These are phyloP conservation scores for Paracanthobrama guichenoti DNA, from an alignment of 2,113 vertebrate genomes.

Conservation along the genomic window DNA sequence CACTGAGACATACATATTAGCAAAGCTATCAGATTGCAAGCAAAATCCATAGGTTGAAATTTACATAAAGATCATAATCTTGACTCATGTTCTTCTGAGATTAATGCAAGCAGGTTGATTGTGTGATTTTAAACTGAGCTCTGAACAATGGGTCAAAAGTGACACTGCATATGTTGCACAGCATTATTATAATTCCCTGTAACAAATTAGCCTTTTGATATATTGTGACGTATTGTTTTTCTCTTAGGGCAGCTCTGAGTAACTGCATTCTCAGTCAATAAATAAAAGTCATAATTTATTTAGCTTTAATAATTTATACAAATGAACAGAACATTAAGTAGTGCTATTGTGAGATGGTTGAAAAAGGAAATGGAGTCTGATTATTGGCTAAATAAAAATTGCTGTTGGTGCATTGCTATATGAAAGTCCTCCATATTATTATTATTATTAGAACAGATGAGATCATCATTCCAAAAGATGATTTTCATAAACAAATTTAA, in stretches of 20 bases:
- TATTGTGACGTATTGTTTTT: background rate
- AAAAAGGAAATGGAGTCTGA: background rate
- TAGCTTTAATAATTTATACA: constrained; percentile 17
- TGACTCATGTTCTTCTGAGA: background rate
- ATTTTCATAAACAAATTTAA: constrained; percentile 1
- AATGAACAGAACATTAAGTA: background rate
- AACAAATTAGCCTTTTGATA: background rate
- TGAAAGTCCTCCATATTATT: background rate
- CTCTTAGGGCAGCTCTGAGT: constrained; percentile 17
- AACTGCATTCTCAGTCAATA: constrained; percentile 27
- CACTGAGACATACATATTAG: constrained; percentile 58
- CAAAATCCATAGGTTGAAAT: constrained; percentile 57
- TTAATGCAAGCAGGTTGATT: background rate
- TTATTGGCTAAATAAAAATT: constrained; percentile 4
- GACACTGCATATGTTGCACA: background rate
- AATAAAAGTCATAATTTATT: constrained; percentile 38
- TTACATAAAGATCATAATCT: background rate
- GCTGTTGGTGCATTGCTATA: background rate
- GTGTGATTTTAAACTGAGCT: background rate
- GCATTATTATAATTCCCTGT: background rate
- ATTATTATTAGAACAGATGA: background rate
- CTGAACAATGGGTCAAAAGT: background rate
- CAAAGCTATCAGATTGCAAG: constrained; percentile 61
- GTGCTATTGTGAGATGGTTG: constrained; percentile 4
- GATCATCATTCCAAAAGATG: background rate